Percentiles rank a stretch among this genome's conserved stretches.
Conservation (phyloP, 2,797 vertebrate genomes). For the Mus spretus region DNA sequence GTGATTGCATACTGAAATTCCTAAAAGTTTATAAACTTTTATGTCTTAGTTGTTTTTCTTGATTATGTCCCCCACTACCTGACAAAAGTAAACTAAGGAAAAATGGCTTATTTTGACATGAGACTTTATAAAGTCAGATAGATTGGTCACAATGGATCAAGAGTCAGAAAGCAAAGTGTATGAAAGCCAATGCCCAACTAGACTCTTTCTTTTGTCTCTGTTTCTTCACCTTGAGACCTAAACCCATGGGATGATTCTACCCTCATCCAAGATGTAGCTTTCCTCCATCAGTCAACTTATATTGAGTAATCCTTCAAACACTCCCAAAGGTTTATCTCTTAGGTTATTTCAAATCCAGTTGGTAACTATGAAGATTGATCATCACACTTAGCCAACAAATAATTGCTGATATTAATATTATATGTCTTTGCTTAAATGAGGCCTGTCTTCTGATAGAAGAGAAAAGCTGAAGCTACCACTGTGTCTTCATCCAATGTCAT, state of each 20-base stretch:
- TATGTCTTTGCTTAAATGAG: not conserved
- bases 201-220: not conserved
- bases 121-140: not conserved
- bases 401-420: not conserved
- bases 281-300: not conserved
- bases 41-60: not conserved
- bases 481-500: not conserved
- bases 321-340: not conserved
- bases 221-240: not conserved
- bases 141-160: not conserved
- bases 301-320: not conserved
- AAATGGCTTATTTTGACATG: not conserved
- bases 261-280: not conserved
- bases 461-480: not conserved
- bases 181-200: not conserved
- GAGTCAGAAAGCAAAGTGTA: not conserved
- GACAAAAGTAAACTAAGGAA: not conserved
- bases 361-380: not conserved
- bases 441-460: not conserved
- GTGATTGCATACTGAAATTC: not conserved
- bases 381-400: constrained; percentile 2
- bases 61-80: not conserved
- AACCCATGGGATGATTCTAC: not conserved
- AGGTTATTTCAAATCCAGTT: not conserved
- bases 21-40: not conserved